Evolutionary conservation across 1,140 invertebrate species (phyloP).

Genomic region (Mizuhopecten yessoensis): DNA sequence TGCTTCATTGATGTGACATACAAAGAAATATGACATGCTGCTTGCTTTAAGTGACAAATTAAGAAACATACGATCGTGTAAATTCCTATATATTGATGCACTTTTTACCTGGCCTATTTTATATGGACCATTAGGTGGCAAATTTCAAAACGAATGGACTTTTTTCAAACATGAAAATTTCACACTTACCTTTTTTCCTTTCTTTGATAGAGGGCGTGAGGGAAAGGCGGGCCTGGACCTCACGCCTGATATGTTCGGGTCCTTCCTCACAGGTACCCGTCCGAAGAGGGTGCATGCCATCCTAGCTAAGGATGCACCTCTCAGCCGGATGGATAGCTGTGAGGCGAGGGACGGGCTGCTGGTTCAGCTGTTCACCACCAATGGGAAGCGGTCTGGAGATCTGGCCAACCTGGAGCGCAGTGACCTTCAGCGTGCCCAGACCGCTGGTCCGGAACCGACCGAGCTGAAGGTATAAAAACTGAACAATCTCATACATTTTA

Average conservation of each 20-base stretch:
- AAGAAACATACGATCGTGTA: too few relatives aligned
- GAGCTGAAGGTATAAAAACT: background rate
- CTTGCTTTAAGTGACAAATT: too few relatives aligned
- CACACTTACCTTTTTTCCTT: too few relatives aligned
- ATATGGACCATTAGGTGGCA: too few relatives aligned
- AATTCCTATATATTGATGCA: too few relatives aligned
- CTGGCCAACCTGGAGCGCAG: background rate
- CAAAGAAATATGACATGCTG: too few relatives aligned
- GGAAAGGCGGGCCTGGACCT: background rate
- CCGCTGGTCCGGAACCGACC: background rate
- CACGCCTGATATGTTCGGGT: background rate
- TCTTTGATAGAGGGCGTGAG: too few relatives aligned
- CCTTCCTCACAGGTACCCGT: background rate
- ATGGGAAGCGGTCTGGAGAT: constrained; percentile 43
- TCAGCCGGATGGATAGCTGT: background rate
- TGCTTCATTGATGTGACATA: too few relatives aligned
- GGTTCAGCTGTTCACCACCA: background rate
- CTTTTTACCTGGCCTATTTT: too few relatives aligned
- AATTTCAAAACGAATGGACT: too few relatives aligned
- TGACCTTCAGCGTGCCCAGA: background rate
- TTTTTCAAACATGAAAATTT: too few relatives aligned
- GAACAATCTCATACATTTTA: too few relatives aligned
- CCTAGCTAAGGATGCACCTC: background rate
- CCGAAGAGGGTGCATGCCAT: background rate
- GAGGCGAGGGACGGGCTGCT: constrained; percentile 1